phyloP scores from a whole-genome alignment of 2,888 invertebrate species.

The Trissolcus japonicus region DNA sequence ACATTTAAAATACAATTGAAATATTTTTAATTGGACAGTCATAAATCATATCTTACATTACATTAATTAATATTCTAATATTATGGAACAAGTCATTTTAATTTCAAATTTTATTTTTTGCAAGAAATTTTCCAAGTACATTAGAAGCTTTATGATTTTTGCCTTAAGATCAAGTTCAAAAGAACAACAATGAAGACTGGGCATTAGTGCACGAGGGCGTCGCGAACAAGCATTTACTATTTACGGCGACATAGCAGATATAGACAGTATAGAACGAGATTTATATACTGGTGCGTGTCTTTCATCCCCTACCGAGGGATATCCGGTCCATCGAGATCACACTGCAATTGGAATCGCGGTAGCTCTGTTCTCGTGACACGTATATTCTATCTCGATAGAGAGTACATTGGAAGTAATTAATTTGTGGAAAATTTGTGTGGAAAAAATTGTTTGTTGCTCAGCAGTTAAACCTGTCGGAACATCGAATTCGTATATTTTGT shows the following conservation, averaged over 20 bases:
- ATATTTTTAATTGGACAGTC: too few species aligned
- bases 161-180: conserved; percentile 4
- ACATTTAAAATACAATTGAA: too few species aligned
- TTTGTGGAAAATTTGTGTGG: conserved; percentile 18
- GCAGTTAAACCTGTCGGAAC: conserved; percentile 21
- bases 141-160: too few species aligned
- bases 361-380: conserved; percentile 38
- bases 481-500: conserved; percentile 26
- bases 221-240: conserved; percentile 70
- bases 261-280: conserved; percentile 71
- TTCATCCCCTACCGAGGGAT: conserved; percentile 61
- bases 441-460: conserved; percentile 8
- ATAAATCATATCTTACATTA: too few species aligned
- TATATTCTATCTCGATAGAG: conserved; percentile 28
- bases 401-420: conserved; percentile 44
- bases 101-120: too few species aligned
- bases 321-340: conserved; percentile 62
- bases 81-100: too few species aligned
- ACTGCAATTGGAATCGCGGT: conserved; percentile 42
- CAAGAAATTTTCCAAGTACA: too few species aligned
- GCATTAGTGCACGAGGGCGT: conserved; percentile 60
- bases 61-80: too few species aligned
- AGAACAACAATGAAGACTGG: conserved; percentile 13
- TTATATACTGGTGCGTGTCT: conserved; percentile 65
- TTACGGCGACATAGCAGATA: conserved; percentile 66